Evolutionary conservation across 2,888 invertebrate species (phyloP).

Genomic region (Ichneumoninae sp.): DNA sequence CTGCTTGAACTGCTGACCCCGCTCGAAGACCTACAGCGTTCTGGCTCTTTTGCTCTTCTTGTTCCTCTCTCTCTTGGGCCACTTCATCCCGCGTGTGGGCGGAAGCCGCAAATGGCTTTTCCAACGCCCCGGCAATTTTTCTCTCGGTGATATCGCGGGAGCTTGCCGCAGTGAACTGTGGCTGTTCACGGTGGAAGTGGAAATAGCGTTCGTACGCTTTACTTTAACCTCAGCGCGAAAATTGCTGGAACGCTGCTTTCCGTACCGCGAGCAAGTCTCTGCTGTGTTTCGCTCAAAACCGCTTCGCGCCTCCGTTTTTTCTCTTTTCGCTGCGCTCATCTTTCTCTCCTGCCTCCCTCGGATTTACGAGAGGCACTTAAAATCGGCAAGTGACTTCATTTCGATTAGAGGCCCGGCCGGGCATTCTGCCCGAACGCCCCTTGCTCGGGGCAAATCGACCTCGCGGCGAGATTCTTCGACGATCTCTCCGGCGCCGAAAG

Average conservation of each 20-base stretch:
- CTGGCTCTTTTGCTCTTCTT: constrained; percentile 30
- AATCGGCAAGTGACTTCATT: constrained; percentile 63
- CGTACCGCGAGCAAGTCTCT: constrained; percentile 21
- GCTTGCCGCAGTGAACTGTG: constrained; percentile 28
- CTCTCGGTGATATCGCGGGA: constrained; percentile 45
- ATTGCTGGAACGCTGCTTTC: constrained; percentile 55
- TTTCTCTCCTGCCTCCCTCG: not conserved
- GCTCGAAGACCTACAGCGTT: constrained; percentile 31
- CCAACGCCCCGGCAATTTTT: constrained; percentile 64
- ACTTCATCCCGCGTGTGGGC: constrained; percentile 33
- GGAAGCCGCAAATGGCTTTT: constrained; percentile 63
- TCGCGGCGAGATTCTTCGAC: constrained; percentile 27
- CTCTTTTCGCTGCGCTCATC: not conserved
- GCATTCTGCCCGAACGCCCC: not conserved
- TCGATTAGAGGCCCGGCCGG: constrained; percentile 50
- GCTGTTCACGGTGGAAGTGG: constrained; percentile 6
- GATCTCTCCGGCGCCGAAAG: not conserved
- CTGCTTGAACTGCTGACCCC: constrained; percentile 63
- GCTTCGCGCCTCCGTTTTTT: not conserved
- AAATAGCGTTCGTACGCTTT: constrained; percentile 60
- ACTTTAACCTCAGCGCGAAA: constrained; percentile 48
- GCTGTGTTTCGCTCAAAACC: constrained; percentile 6
- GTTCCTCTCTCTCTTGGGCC: constrained; percentile 18
- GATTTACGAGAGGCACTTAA: constrained; percentile 55
- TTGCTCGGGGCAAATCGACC: constrained; percentile 17